Evolutionary conservation across 2,888 invertebrate species (phyloP).

Genomic region (Dromius quadrimaculatus): DNA sequence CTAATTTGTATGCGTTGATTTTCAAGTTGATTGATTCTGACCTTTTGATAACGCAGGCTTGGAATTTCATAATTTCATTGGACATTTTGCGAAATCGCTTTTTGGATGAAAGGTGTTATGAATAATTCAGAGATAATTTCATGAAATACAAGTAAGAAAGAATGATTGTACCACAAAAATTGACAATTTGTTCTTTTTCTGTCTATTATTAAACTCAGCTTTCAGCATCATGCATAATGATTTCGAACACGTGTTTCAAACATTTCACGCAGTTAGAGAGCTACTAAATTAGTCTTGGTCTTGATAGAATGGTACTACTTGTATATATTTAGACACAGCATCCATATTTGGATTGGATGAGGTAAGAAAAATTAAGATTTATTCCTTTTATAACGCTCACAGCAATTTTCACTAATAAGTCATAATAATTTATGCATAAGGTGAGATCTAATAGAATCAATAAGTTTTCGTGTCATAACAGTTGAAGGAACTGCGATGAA

Average conservation of each 20-base stretch:
- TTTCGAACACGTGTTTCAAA: constrained; percentile 12
- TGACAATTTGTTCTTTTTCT: too few species aligned
- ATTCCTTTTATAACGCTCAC: constrained; percentile 30
- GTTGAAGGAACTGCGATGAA: not conserved
- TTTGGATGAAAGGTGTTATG: too few species aligned
- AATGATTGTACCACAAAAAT: too few species aligned
- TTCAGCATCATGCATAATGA: constrained; percentile 11
- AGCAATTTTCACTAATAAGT: constrained; percentile 38
- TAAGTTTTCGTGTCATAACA: constrained; percentile 18
- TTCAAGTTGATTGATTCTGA: not conserved
- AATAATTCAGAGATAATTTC: too few species aligned
- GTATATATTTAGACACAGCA: constrained; percentile 25
- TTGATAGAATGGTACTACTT: not conserved
- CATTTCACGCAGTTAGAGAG: constrained; percentile 29
- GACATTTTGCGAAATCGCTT: too few species aligned
- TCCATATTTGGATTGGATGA: constrained; percentile 23
- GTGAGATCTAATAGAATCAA: constrained; percentile 25
- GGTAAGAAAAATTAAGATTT: constrained; percentile 38
- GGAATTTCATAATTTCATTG: not conserved
- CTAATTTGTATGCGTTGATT: constrained; percentile 1
- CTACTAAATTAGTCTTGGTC: constrained; percentile 31
- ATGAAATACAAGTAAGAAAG: too few species aligned
- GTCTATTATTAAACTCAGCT: not conserved
- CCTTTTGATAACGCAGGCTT: not conserved
- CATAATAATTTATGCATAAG: constrained; percentile 20